phyloP scores from a whole-genome alignment of 2,797 vertebrate genomes.

The Diceros bicornis region DNA sequence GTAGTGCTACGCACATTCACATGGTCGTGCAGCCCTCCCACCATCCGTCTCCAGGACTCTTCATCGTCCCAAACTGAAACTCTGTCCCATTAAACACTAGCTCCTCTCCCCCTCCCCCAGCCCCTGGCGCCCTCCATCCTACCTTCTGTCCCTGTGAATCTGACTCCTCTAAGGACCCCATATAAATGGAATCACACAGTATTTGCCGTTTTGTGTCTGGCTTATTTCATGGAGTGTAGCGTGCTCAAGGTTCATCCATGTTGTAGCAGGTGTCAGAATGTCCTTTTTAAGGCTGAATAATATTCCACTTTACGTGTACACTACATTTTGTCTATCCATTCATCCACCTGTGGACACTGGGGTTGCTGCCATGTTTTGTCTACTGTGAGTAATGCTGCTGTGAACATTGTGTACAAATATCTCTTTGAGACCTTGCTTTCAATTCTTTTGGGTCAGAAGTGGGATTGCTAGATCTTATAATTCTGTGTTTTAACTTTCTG shows the following conservation, averaged over 20 bases:
- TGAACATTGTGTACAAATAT: neutral
- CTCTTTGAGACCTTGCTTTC: neutral
- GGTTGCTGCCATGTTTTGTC: neutral
- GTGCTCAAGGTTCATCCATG: neutral
- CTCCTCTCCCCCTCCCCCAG: neutral
- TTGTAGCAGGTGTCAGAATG: neutral
- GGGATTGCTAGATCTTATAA: neutral
- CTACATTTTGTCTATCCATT: neutral
- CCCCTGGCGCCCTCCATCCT: neutral
- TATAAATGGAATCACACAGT: neutral
- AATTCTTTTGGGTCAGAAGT: neutral
- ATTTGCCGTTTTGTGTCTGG: neutral
- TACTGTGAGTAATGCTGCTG: neutral
- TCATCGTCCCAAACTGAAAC: neutral
- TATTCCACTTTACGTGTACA: neutral
- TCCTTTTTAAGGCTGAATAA: neutral
- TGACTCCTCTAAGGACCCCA: neutral
- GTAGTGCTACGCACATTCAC: neutral
- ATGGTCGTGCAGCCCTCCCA: neutral
- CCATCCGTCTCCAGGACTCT: neutral
- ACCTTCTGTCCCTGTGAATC: neutral
- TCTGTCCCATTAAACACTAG: neutral
- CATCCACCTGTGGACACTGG: fast-evolving
- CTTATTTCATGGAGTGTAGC: neutral
- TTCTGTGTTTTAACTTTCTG: neutral